A percentile compares a stretch with the other conserved stretches of the same genome.
Evolutionary conservation across 2,888 invertebrate species (phyloP).

Genomic region (Rhopalosiphum nymphaeae): DNA sequence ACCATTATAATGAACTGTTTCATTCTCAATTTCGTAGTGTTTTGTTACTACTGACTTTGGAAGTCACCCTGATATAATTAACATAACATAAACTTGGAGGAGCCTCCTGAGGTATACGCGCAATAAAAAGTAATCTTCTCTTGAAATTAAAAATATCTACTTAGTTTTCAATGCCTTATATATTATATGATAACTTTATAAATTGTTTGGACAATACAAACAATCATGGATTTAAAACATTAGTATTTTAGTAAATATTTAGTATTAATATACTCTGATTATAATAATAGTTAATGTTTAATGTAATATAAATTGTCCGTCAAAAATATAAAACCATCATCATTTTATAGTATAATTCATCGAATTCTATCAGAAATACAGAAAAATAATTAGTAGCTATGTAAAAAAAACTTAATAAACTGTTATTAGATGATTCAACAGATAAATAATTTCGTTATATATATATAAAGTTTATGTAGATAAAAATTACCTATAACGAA

Average conservation of each 20-base stretch:
- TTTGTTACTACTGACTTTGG: not conserved
- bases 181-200: not conserved
- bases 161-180: not conserved
- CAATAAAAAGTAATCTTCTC: not conserved
- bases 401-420: not conserved
- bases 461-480: not conserved
- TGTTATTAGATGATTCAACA: not conserved
- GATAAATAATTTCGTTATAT: not conserved
- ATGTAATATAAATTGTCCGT: not conserved
- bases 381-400: not conserved
- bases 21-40: not conserved
- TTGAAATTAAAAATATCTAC: not conserved
- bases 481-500: not conserved
- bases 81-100: not conserved
- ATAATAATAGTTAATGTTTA: not conserved
- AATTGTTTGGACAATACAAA: not conserved
- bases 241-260: not conserved
- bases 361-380: not conserved
- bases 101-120: not conserved
- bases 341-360: not conserved
- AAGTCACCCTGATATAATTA: not conserved
- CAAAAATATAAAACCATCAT: not conserved
- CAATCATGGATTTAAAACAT: not conserved
- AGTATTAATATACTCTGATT: no score
- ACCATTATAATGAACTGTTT: not conserved